Evolutionary conservation across 2,797 vertebrate genomes (phyloP), one percentile per base, ranked within the genome.

Genomic region (Sylvilagus floridanus): DNA sequence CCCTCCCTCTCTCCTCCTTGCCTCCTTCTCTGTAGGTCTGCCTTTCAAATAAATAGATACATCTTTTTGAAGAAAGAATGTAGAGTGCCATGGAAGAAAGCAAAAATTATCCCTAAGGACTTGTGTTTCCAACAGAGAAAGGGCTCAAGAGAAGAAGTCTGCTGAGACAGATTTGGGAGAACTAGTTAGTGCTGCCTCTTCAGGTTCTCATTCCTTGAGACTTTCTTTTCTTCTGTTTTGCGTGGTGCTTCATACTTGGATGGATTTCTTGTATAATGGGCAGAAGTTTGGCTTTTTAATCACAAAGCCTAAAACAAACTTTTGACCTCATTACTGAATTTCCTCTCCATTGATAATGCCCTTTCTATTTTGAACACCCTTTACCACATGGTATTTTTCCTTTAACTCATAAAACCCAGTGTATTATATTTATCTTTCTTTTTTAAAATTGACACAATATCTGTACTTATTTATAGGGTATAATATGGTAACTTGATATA

Each of bases 211-310:
- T 42, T 86, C 68, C 37, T 47, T 72, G 24, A 68, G 42, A n/a
- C 75, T 79, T 94, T 84, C 9, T 54, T 6, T 75, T 83, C 30
- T 78, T 94, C 76, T 22, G 2, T 82, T 90, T 63, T 54, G 54
- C 2, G 3, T 60, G 11, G 28, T 84, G 26, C 60, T 96, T 92
- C 14, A 52, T 76, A 9, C 66, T 71, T 87, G n/a, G 68, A n/a
- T 62, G 50, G 12, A 62, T 96, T 94, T 95, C 47, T 77, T 77
- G 2, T 62, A n/a, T 50, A 57, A 50, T 42, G 19, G 63, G 76
- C 47, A 82, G 42, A 94, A 88, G 21, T 78, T 79, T 82, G 57
- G 21, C 57, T 95, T 84, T 91, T 50, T 84, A 5, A 85, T 94
- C n/a, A 76, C 77, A 72, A 75, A 77, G 10, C 10, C 65, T 92